A percentile compares a stretch with the other conserved stretches of the same genome.
phyloP scores from a whole-genome alignment of 2,113 vertebrate species.

The Elgaria multicarinata region DNA sequence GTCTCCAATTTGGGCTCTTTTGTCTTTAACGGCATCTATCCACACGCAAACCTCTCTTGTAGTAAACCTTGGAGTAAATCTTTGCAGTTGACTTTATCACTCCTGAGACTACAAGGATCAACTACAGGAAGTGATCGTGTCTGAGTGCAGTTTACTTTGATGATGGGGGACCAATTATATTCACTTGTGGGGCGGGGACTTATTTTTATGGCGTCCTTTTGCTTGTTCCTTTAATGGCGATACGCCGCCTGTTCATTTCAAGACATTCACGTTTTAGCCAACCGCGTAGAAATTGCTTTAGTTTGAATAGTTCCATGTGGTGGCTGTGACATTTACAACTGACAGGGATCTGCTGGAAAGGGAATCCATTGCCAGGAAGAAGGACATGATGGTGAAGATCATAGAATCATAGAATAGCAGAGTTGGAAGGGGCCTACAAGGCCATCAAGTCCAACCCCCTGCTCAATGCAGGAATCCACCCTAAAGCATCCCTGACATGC shows the following conservation, averaged over 20 bases:
- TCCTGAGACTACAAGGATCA: slow-evolving; percentile 44
- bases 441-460: too few species aligned
- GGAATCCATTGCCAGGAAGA: not conserved
- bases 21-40: slow-evolving; percentile 27
- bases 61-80: slow-evolving; percentile 19
- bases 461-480: too few species aligned
- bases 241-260: not conserved
- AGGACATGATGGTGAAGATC: not conserved
- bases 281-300: too few species aligned
- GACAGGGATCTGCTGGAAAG: not conserved
- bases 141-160: slow-evolving; percentile 11
- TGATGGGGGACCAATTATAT: not conserved
- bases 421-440: too few species aligned
- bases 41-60: not conserved
- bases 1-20: slow-evolving; percentile 38
- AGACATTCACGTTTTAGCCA: not conserved
- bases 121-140: slow-evolving; percentile 30
- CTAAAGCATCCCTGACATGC: too few species aligned
- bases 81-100: slow-evolving; percentile 30
- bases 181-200: slow-evolving; percentile 9
- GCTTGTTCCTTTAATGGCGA: too few species aligned
- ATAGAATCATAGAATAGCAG: too few species aligned
- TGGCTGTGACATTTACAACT: too few species aligned
- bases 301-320: not conserved
- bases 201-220: not conserved